Conservation (phyloP, 2,888 invertebrate species). For the Reticulitermes lucifugus region DNA sequence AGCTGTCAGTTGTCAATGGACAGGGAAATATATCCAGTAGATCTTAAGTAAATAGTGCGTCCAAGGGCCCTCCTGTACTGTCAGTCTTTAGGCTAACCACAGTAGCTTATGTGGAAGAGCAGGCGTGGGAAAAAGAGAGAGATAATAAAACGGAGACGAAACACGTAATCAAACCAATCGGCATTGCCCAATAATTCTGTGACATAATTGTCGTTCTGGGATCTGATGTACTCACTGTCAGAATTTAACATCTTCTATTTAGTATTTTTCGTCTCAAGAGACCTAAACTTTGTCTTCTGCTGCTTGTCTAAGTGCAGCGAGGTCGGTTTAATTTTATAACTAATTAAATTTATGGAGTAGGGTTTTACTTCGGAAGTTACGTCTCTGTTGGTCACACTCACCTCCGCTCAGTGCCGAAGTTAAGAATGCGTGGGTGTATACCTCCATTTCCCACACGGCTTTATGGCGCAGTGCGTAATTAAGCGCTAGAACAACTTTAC, state of each 20-base stretch:
- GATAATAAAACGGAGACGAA: background rate
- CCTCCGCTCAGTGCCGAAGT: no score
- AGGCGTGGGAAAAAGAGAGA: background rate
- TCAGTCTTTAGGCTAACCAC: background rate
- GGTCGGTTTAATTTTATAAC: no score
- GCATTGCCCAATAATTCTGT: background rate
- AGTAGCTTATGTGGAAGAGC: background rate
- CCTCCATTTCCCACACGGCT: no score
- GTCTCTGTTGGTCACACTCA: no score
- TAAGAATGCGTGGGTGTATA: no score
- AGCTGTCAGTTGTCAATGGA: background rate
- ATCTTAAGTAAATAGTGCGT: background rate
- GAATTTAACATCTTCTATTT: slow-evolving; percentile 7
- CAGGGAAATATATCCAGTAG: background rate
- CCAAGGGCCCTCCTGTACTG: background rate
- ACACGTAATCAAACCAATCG: background rate
- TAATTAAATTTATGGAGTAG: no score
- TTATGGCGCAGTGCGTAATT: no score
- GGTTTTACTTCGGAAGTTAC: no score
- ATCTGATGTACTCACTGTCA: background rate
- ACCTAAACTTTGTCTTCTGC: no score
- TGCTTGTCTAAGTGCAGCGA: no score
- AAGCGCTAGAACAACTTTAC: no score
- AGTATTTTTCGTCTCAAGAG: background rate
- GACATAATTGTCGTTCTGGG: background rate